These are phyloP conservation scores for Scomber scombrus DNA, from an alignment of 2,113 vertebrate species.

Conservation along the genomic window DNA sequence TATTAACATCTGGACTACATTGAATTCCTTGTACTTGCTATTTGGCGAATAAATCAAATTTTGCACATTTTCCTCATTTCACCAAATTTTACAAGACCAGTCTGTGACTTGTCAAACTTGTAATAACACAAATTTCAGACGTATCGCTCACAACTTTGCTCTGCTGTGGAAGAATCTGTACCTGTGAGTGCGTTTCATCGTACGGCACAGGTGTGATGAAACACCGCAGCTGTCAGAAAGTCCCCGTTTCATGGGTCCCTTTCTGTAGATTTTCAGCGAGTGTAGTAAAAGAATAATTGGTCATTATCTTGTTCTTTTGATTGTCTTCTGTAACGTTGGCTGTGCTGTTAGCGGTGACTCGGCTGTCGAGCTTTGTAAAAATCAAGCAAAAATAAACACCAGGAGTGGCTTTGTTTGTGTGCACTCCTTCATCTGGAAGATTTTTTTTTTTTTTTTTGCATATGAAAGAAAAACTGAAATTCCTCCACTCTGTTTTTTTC, in stretches of 20 bases:
- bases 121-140: no score
- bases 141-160: no score
- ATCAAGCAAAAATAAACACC: background rate
- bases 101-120: no score
- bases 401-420: constrained; percentile 8
- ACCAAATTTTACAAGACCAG: no score
- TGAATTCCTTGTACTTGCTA: no score
- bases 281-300: constrained; percentile 2
- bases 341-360: background rate
- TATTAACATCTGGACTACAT: no score
- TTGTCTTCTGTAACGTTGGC: background rate
- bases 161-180: no score
- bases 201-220: background rate
- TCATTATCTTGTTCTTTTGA: background rate
- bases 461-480: background rate
- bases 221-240: background rate
- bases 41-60: no score
- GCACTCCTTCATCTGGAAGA: background rate
- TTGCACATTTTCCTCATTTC: no score
- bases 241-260: background rate
- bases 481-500: background rate
- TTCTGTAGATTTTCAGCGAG: constrained; percentile 7
- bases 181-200: background rate
- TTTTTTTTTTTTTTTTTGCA: background rate
- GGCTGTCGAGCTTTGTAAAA: background rate